Percentiles rank a stretch among this genome's conserved stretches.
These are phyloP conservation scores for Arremon aurantiirostris DNA, from an alignment of 2,797 vertebrate species.

Conservation along the genomic window DNA sequence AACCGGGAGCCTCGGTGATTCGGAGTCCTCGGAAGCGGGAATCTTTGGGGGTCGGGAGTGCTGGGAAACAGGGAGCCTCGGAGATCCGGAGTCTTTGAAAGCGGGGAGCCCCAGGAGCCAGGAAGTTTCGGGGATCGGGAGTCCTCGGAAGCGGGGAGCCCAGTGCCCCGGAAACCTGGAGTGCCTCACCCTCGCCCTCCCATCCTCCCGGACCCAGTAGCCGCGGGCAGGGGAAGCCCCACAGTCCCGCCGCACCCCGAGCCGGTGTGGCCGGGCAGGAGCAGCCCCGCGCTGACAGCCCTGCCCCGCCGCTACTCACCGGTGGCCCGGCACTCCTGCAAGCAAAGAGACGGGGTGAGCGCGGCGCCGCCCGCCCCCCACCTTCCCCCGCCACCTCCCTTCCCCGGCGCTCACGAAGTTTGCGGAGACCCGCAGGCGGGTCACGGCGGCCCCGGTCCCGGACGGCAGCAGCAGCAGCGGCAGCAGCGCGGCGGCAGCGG, in stretches of 20 bases:
- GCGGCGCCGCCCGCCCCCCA: neutral
- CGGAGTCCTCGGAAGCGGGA: neutral
- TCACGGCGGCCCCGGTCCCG: neutral
- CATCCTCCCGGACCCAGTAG: neutral
- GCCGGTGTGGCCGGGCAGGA: neutral
- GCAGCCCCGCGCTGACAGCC: neutral
- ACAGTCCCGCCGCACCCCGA: neutral
- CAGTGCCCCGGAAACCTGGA: neutral
- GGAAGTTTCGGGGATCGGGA: neutral
- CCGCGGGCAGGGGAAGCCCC: neutral
- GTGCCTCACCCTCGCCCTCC: neutral
- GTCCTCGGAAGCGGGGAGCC: neutral
- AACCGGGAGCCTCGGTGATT: neutral
- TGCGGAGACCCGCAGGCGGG: constrained; percentile 19
- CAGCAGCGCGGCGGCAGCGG: neutral
- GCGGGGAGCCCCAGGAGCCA: neutral
- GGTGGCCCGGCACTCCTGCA: constrained; percentile 25
- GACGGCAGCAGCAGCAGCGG: neutral
- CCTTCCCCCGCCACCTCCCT: neutral
- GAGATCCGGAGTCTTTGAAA: neutral
- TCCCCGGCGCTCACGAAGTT: constrained; percentile 20
- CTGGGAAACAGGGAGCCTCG: neutral
- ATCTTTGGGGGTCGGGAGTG: neutral
- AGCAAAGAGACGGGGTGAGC: neutral
- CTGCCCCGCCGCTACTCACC: constrained; percentile 2